Conservation (phyloP, 1,140 invertebrate genomes). For the Cydia amplana region DNA sequence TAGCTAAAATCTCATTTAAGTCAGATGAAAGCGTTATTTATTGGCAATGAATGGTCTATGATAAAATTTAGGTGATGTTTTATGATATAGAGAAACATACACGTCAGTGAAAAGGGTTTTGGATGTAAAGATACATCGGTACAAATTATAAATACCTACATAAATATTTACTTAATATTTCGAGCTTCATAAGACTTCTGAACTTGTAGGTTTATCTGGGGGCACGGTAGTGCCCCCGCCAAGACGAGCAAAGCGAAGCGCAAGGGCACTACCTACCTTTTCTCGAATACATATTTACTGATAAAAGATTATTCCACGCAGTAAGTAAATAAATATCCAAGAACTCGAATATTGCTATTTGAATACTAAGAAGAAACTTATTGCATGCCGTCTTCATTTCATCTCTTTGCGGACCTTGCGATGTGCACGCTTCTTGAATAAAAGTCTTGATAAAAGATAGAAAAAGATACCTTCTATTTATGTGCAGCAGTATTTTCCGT, state of each 20-base stretch:
- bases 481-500: too few relatives aligned
- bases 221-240: too few relatives aligned
- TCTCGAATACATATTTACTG: constrained; percentile 12
- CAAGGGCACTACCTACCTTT: too few relatives aligned
- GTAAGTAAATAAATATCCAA: constrained; percentile 1
- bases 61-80: constrained; percentile 20
- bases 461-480: not conserved
- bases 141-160: not conserved
- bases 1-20: constrained; percentile 37
- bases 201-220: not conserved
- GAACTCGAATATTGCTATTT: constrained; percentile 10
- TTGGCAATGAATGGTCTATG: constrained; percentile 31
- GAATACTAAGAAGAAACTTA: constrained; percentile 13
- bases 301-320: not conserved
- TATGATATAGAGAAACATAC: not conserved
- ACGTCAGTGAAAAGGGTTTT: not conserved
- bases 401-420: not conserved
- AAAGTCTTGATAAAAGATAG: not conserved
- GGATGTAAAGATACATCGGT: not conserved
- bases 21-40: constrained; percentile 42
- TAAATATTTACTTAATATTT: not conserved
- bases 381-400: constrained; percentile 16
- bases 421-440: not conserved
- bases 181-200: not conserved
- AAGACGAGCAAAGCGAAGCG: too few relatives aligned